Evolutionary conservation across 2,888 invertebrate species (phyloP).

Genomic region (Digitonthophagus gazella): DNA sequence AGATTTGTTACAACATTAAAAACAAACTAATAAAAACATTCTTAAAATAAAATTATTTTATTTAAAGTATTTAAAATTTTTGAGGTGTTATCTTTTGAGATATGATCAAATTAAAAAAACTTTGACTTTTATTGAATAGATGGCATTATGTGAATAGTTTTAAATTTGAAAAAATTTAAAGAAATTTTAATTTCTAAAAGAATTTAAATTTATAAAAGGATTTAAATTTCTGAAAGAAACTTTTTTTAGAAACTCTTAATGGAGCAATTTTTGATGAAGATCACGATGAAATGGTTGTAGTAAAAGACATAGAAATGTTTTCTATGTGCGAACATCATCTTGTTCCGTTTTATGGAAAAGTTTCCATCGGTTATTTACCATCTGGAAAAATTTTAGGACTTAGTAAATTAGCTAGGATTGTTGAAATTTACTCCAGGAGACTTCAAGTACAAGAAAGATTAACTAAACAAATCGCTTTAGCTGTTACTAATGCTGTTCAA

Average conservation of each 20-base stretch:
- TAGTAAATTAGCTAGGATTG: conserved; percentile 96
- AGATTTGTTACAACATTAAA: no score
- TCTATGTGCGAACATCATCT: conserved; percentile 99
- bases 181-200: no score
- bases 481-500: conserved; percentile 94
- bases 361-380: conserved; percentile 97
- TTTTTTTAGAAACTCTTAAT: conserved; percentile 83
- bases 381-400: conserved; percentile 96
- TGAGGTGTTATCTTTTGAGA: no score
- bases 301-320: conserved; percentile 99
- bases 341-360: conserved; percentile 98
- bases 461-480: conserved; percentile 97
- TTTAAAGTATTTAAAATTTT: no score
- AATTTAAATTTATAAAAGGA: no score
- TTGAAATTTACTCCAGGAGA: conserved; percentile 95
- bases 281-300: conserved; percentile 99
- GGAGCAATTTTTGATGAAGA: conserved; percentile 98
- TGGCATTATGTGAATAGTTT: no score
- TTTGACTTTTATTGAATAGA: no score
- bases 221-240: no score
- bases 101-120: no score
- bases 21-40: no score
- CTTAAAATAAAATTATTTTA: no score
- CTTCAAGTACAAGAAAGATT: conserved; percentile 97
- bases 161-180: no score